Evolutionary conservation across 1,140 invertebrate genomes (phyloP).

Genomic region (Heterodera carotae): DNA sequence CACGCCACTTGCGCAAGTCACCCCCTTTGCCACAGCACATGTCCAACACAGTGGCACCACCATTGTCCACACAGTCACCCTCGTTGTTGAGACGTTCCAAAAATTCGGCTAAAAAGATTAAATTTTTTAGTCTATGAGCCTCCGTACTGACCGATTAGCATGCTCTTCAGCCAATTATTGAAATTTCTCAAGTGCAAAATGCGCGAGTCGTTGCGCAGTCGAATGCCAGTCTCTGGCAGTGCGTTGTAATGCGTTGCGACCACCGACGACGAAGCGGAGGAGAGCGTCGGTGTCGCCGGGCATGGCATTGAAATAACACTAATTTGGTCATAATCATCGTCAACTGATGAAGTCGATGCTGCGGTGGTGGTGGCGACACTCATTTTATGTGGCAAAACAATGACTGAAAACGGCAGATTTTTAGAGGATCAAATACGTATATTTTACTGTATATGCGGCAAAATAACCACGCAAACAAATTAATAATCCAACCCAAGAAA

Average conservation of each 20-base stretch:
- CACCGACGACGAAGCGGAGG: conserved; percentile 15
- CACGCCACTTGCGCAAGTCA: conserved; percentile 91
- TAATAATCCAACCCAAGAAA: too few relatives aligned
- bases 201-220: conserved; percentile 78
- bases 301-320: not conserved
- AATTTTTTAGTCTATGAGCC: not conserved
- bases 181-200: conserved; percentile 93
- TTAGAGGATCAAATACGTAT: conserved; percentile 23
- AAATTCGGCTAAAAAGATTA: conserved; percentile 61
- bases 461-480: too few relatives aligned
- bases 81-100: conserved; percentile 70
- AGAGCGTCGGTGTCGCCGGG: not conserved
- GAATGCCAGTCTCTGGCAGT: conserved; percentile 76
- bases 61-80: conserved; percentile 69
- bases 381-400: not conserved
- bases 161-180: conserved; percentile 98
- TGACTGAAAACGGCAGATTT: not conserved
- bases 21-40: conserved; percentile 88
- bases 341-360: not conserved
- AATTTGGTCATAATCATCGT: not conserved
- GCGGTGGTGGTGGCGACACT: not conserved
- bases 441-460: too few relatives aligned
- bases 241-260: conserved; percentile 69
- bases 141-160: conserved; percentile 75
- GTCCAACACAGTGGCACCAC: conserved; percentile 70